Evolutionary conservation across 2,888 invertebrate genomes (phyloP).

Genomic region (Ennomos fuscantarius): DNA sequence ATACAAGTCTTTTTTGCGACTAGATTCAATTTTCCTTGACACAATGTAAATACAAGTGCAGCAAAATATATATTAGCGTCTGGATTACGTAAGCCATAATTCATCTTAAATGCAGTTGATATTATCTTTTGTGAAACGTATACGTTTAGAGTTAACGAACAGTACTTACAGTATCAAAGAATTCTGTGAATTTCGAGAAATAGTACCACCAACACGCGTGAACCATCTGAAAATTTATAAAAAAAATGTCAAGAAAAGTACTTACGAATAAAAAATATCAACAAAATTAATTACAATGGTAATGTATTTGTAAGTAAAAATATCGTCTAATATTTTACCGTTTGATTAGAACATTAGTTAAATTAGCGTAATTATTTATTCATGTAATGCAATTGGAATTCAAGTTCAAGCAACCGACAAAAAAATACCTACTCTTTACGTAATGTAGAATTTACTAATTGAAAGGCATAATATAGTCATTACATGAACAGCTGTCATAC

Average conservation of each 20-base stretch:
- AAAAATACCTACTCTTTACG: not conserved
- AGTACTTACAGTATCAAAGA: slow-evolving; percentile 95
- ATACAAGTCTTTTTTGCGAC: no score
- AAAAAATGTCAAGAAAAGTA: slow-evolving; percentile 18
- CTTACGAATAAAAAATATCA: not conserved
- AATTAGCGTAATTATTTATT: no score
- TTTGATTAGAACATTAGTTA: no score
- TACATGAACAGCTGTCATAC: no score
- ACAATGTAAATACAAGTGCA: no score
- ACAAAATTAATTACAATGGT: not conserved
- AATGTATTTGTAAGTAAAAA: no score
- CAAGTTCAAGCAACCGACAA: slow-evolving; percentile 8
- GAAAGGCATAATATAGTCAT: no score
- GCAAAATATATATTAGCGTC: no score
- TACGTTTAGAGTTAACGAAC: not conserved
- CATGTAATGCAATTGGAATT: not conserved
- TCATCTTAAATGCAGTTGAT: not conserved
- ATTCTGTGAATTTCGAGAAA: slow-evolving; percentile 98
- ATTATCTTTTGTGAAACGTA: not conserved
- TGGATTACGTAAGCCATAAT: no score
- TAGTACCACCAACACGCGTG: slow-evolving; percentile 98
- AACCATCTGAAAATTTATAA: slow-evolving; percentile 90
- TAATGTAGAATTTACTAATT: no score
- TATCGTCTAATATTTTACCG: no score
- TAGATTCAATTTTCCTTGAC: no score